phyloP scores from a whole-genome alignment of 2,888 invertebrate species.

The Amiota communis region DNA sequence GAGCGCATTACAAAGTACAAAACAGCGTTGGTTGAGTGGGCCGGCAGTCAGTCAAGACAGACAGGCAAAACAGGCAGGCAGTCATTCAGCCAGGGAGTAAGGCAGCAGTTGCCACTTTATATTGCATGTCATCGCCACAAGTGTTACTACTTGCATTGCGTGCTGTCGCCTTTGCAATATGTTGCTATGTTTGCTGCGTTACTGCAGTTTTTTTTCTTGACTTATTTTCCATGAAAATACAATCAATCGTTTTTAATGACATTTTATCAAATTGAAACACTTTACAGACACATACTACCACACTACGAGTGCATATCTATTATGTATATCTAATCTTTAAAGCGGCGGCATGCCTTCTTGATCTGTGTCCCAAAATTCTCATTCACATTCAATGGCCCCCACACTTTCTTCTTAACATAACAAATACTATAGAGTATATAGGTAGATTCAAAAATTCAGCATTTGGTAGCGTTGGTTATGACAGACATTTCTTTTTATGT shows the following conservation, averaged over 20 bases:
- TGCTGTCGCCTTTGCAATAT: conserved; percentile 21
- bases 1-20: conserved; percentile 9
- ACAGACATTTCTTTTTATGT: conserved; percentile 66
- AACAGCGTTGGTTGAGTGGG: conserved; percentile 20
- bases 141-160: conserved; percentile 14
- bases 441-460: background rate
- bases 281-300: background rate
- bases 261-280: conserved; percentile 25
- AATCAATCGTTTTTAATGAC: conserved; percentile 26
- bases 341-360: conserved; percentile 33
- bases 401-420: too few relatives aligned
- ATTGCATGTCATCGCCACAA: conserved; percentile 14
- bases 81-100: background rate
- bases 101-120: conserved; percentile 17
- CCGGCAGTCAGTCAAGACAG: background rate
- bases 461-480: conserved; percentile 68
- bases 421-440: too few relatives aligned
- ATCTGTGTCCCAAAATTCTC: conserved; percentile 62
- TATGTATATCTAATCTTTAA: conserved; percentile 2
- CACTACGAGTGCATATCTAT: background rate
- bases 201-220: conserved; percentile 16
- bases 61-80: background rate
- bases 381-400: conserved; percentile 51
- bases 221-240: conserved; percentile 20
- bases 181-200: too few relatives aligned